Conservation (phyloP, 2,113 vertebrate genomes). For the Jaculus jaculus region DNA sequence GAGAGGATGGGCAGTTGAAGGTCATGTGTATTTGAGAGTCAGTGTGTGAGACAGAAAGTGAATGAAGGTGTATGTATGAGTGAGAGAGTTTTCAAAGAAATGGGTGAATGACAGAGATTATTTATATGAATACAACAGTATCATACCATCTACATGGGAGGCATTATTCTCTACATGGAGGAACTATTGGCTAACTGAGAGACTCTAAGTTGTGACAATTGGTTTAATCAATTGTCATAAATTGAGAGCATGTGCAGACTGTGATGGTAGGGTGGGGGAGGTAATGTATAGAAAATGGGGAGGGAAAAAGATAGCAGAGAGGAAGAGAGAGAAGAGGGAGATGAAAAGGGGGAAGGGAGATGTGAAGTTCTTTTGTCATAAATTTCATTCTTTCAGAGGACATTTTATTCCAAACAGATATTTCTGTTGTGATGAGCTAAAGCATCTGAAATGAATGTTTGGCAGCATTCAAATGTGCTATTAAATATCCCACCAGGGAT, state of each 20-base stretch:
- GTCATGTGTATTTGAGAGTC: neutral
- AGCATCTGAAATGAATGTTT: conserved; percentile 5
- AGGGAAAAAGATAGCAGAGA: neutral
- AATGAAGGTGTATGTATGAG: too few relatives aligned
- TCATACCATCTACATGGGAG: neutral
- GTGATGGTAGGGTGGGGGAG: too few relatives aligned
- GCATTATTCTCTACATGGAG: too few relatives aligned
- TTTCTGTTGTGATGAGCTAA: neutral
- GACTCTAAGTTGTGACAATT: neutral
- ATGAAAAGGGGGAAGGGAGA: neutral
- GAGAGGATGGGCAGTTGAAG: neutral
- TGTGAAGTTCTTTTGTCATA: neutral
- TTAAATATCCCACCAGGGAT: neutral
- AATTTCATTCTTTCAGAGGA: neutral
- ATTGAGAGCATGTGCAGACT: neutral
- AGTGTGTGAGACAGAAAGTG: neutral
- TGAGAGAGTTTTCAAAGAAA: too few relatives aligned
- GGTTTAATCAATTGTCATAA: neutral
- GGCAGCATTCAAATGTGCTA: neutral
- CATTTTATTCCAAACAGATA: neutral
- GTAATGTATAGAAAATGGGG: too few relatives aligned
- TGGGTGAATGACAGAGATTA: neutral
- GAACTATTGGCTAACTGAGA: neutral
- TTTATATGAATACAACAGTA: neutral
- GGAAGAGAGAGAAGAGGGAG: neutral